Conservation (phyloP, 2,888 invertebrate species). For the Dryobotodes eremita region DNA sequence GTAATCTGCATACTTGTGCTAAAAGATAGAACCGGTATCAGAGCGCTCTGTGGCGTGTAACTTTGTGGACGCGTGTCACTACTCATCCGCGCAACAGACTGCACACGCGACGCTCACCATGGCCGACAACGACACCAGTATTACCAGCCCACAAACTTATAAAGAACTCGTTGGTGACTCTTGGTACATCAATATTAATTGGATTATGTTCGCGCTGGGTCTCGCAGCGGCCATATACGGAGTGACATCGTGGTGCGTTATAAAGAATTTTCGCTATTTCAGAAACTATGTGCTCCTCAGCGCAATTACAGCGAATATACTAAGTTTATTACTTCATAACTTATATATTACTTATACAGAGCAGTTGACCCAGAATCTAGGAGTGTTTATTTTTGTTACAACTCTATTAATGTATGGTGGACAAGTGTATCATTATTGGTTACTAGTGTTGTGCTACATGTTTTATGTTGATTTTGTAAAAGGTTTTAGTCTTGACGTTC, state of each 20-base stretch:
- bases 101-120: background rate
- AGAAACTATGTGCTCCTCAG: background rate
- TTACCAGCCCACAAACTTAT: background rate
- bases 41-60: background rate
- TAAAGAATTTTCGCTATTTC: background rate
- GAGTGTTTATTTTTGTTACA: background rate
- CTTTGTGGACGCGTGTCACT: background rate
- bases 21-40: background rate
- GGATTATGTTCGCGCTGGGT: background rate
- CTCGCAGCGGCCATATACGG: background rate
- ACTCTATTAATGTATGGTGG: background rate
- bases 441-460: constrained; percentile 15
- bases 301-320: background rate
- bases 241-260: background rate
- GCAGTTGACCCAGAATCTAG: background rate
- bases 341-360: background rate
- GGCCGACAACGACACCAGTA: background rate
- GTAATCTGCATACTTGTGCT: background rate
- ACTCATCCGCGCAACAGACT: background rate
- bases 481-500: constrained; percentile 17
- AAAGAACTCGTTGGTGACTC: background rate
- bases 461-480: constrained; percentile 20
- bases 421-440: background rate
- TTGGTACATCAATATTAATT: background rate
- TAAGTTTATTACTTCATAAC: background rate